These are phyloP conservation scores for Scotopteryx bipunctaria DNA, from an alignment of 2,888 invertebrate genomes.

Conservation along the genomic window DNA sequence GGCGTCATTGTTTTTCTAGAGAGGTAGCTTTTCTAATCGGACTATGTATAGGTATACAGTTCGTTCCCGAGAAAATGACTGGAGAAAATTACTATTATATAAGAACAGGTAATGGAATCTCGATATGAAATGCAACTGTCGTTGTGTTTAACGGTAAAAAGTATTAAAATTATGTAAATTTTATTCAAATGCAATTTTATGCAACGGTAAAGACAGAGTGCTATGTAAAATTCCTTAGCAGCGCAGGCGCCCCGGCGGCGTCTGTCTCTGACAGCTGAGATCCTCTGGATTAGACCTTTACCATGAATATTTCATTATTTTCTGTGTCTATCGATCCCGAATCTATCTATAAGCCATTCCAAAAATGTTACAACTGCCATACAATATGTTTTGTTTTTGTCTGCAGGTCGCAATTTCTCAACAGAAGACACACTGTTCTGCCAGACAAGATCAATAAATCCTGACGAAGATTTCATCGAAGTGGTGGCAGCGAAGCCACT, in stretches of 20 bases:
- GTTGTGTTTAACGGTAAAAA: slow-evolving; percentile 32
- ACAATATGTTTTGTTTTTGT: slow-evolving; percentile 38
- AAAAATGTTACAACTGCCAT: background rate
- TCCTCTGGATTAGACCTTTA: no score
- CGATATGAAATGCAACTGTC: slow-evolving; percentile 35
- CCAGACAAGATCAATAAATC: slow-evolving; percentile 72
- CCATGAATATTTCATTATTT: no score
- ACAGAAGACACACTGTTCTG: slow-evolving; percentile 76
- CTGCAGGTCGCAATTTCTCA: slow-evolving; percentile 68
- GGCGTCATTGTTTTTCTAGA: no score
- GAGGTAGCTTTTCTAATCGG: background rate
- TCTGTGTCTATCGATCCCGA: no score
- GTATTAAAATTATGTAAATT: slow-evolving; percentile 13
- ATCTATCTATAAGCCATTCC: no score
- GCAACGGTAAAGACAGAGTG: slow-evolving; percentile 1
- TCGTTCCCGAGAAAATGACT: slow-evolving; percentile 62
- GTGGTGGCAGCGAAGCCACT: slow-evolving; percentile 83
- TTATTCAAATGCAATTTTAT: background rate
- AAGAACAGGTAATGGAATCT: slow-evolving; percentile 37
- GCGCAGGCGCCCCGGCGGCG: background rate
- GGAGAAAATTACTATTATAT: slow-evolving; percentile 69
- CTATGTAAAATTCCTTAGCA: no score
- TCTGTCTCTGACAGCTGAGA: background rate
- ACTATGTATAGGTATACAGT: slow-evolving; percentile 28
- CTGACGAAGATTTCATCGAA: slow-evolving; percentile 70